These are phyloP conservation scores for Scaptomyza flava DNA, from an alignment of 2,888 invertebrate genomes.

Conservation along the genomic window DNA sequence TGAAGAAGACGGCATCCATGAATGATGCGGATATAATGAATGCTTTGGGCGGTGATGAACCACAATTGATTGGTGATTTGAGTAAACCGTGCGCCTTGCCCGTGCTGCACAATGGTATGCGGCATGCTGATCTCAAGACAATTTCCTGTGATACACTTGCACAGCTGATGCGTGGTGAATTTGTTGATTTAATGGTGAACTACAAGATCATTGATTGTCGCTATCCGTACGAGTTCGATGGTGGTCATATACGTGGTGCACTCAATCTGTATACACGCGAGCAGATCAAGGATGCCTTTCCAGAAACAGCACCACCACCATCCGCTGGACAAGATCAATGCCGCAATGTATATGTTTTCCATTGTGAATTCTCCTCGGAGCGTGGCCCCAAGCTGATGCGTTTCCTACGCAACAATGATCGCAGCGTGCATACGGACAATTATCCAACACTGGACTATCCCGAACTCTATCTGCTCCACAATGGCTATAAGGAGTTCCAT, in stretches of 20 bases:
- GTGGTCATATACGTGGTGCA: constrained; percentile 95
- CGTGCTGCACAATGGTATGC: constrained; percentile 86
- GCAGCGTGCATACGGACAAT: constrained; percentile 90
- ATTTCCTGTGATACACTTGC: constrained; percentile 91
- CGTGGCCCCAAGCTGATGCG: constrained; percentile 96
- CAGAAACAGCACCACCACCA: constrained; percentile 46
- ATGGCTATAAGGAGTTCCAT: constrained; percentile 95
- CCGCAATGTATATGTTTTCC: constrained; percentile 92
- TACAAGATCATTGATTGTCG: constrained; percentile 95
- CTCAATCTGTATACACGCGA: constrained; percentile 92
- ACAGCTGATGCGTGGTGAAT: constrained; percentile 89
- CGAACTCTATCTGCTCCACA: constrained; percentile 96
- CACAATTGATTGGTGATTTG: constrained; percentile 94
- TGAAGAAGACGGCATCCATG: constrained; percentile 88
- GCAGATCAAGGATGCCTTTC: constrained; percentile 88
- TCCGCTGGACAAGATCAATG: constrained; percentile 83
- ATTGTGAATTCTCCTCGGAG: constrained; percentile 99
- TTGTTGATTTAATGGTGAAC: constrained; percentile 86
- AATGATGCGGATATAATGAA: constrained; percentile 90
- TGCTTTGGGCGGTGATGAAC: constrained; percentile 88
- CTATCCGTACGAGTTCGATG: constrained; percentile 97
- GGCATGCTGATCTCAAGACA: constrained; percentile 92
- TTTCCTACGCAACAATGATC: constrained; percentile 92
- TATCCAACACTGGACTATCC: constrained; percentile 96
- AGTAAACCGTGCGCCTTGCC: constrained; percentile 90